Evolutionary conservation across 2,113 vertebrate species (phyloP), one percentile per base, ranked within the genome.

Genomic region (Calypte anna): DNA sequence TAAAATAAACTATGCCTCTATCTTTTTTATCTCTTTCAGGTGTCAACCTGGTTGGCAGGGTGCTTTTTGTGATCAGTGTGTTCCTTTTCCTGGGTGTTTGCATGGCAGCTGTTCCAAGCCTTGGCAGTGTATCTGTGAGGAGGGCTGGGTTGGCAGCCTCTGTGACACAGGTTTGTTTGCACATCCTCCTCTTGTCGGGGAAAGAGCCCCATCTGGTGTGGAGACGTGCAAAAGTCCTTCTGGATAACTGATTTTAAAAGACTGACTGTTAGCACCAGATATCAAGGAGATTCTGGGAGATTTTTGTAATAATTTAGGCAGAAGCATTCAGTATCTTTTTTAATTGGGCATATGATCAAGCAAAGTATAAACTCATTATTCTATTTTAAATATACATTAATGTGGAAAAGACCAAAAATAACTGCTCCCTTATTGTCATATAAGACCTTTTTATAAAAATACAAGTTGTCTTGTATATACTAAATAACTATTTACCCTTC

Each of bases 11-110:
- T 55, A 8, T 21, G 14, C 44, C 55, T 80, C n/a, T 82, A 3
- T 91, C 59, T 86, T 90, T 86, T 82, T 77, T 84, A 6, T 79
- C 64, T 91, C 69, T 96, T 92, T 63, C 97, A 99, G 99, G 96
- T 99, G 99, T 92, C 98, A 98, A 48, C 95, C 98, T 25, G 99
- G 99, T 40, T 99, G 99, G 99, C 98, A 98, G 84, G 99, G 99
- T 27, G 96, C 97, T 66, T 94, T 98, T 50, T 99, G 99, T 86
- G 96, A 99, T 89, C 98, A 96, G 74, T 99, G 99, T 13, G n/a
- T 99, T 82, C 98, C 98, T 51, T 98, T 98, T 82, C 98, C 98
- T 0, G 99, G 98, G 57, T 99, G 99, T 30, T 61, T 98, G 74
- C 98, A 99, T 2, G 99, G 99, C 85, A 91, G 95, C 70, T 99